Evolutionary conservation across 2,113 vertebrate genomes (phyloP), one percentile per base, ranked within the genome.

Genomic region (Atractosteus spatula): DNA sequence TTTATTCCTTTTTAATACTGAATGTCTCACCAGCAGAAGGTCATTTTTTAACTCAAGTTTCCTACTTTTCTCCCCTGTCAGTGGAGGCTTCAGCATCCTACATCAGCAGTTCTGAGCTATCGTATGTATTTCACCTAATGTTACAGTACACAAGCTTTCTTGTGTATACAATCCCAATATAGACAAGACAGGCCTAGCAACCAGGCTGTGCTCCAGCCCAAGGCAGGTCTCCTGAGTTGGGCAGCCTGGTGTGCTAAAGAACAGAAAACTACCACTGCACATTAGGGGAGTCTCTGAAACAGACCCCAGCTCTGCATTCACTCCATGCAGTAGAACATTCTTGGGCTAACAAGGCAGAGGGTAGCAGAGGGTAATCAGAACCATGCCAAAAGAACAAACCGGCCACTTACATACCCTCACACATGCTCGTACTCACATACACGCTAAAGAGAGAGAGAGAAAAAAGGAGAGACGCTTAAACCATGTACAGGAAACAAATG

Each of bases 401-500:
- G 10, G 55, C 7, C 55, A 71, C 43, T 43, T 7, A 65, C 59
- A 66, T 47, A 65, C 29, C 17, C 59, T 29, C 66, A 55, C 17
- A 62, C 66, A 68, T 12, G 8, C 63, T n/a, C 56, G 13, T 0
- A 16, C 45, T 54, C 45, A 55, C 11, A 63, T 8, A 41, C 17
- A 67, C 13, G n/a, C 55, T 8, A 6, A 56, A 55, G 29, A 68
- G 74, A 80, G 77, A 78, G 78, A 79, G 76, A 72, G 82, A 84
- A 84, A 86, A 92, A 89, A 91, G 89, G 78, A 85, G 80, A 93
- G 90, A 93, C 92, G 91, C 87, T 87, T 59, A 92, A 92, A 90
- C 85, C 86, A 81, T 41, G 0, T 80, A 85, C 93, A 95, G 94
- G 94, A 96, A 97, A 93, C 92, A 87, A 90, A 94, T 94, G 95